These are phyloP conservation scores for Varanus komodoensis DNA, from an alignment of 2,113 vertebrate genomes.

Conservation along the genomic window DNA sequence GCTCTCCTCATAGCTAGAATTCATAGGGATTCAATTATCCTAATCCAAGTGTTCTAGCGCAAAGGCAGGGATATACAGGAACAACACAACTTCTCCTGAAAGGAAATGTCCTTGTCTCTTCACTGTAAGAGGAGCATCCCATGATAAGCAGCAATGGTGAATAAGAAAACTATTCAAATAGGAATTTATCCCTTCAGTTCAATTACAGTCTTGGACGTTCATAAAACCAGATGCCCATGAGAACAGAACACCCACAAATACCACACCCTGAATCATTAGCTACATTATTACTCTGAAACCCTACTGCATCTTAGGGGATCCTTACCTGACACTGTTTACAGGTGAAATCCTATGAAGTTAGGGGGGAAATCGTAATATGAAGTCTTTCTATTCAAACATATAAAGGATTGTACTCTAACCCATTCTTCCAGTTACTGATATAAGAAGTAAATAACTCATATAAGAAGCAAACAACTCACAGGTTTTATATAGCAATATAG, in stretches of 20 bases:
- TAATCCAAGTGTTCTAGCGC: background rate
- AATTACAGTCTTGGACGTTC: background rate
- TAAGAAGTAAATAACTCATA: too few species aligned
- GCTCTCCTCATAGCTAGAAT: background rate
- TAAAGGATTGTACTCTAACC: too few species aligned
- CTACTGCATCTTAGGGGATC: too few species aligned
- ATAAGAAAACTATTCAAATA: background rate
- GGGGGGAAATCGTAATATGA: too few species aligned
- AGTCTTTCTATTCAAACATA: too few species aligned
- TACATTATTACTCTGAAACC: background rate
- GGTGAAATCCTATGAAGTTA: too few species aligned
- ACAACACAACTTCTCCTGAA: background rate
- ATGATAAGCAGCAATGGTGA: background rate
- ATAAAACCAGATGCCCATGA: background rate
- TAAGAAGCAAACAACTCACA: too few species aligned
- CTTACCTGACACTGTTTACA: too few species aligned
- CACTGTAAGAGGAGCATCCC: background rate
- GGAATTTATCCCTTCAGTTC: background rate
- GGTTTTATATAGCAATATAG: too few species aligned
- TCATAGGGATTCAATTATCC: background rate
- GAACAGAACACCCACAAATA: background rate
- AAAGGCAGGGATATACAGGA: background rate
- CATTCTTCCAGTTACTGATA: too few species aligned
- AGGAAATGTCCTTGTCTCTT: background rate
- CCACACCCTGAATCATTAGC: background rate